A percentile compares a stretch with the other conserved stretches of the same genome.
These are phyloP conservation scores for Pipa parva DNA, from an alignment of 2,113 vertebrate genomes.

Conservation along the genomic window DNA sequence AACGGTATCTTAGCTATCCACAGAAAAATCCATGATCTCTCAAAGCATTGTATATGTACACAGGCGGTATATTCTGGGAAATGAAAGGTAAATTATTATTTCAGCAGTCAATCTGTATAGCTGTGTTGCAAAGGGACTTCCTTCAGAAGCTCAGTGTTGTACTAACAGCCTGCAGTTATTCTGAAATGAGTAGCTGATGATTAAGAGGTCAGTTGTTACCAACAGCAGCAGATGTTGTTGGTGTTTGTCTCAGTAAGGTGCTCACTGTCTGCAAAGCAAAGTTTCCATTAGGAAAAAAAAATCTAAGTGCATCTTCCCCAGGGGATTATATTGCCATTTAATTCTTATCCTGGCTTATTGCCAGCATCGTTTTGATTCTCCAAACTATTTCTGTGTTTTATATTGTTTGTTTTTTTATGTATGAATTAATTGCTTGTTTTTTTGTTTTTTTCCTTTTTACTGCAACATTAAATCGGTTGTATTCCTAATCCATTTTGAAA, in stretches of 20 bases:
- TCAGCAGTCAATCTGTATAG: slow-evolving; percentile 26
- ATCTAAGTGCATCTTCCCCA: slow-evolving; percentile 45
- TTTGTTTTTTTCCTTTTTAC: slow-evolving; percentile 38
- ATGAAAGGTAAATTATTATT: slow-evolving; percentile 41
- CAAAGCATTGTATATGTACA: neutral
- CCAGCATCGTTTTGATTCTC: slow-evolving; percentile 47
- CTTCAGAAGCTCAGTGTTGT: slow-evolving; percentile 38
- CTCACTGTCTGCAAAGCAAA: slow-evolving; percentile 52
- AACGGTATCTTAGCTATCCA: slow-evolving; percentile 1
- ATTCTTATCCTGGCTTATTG: slow-evolving; percentile 46
- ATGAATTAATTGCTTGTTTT: neutral
- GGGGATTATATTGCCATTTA: slow-evolving; percentile 49
- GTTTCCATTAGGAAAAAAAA: slow-evolving; percentile 51
- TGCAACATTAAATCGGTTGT: slow-evolving; percentile 43
- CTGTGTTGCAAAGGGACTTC: slow-evolving; percentile 36
- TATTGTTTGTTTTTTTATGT: slow-evolving; percentile 5
- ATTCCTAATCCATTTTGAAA: slow-evolving; percentile 44
- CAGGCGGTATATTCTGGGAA: neutral
- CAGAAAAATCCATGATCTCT: slow-evolving; percentile 6
- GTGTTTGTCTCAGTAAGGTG: slow-evolving; percentile 44
- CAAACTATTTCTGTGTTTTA: slow-evolving; percentile 44
- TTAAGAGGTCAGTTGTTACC: slow-evolving; percentile 54
- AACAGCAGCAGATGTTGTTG: slow-evolving; percentile 50
- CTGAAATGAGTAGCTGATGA: slow-evolving; percentile 50
- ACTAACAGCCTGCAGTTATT: slow-evolving; percentile 49